These are phyloP conservation scores for Ochlodes sylvanus DNA, from an alignment of 2,888 invertebrate genomes.

Conservation along the genomic window DNA sequence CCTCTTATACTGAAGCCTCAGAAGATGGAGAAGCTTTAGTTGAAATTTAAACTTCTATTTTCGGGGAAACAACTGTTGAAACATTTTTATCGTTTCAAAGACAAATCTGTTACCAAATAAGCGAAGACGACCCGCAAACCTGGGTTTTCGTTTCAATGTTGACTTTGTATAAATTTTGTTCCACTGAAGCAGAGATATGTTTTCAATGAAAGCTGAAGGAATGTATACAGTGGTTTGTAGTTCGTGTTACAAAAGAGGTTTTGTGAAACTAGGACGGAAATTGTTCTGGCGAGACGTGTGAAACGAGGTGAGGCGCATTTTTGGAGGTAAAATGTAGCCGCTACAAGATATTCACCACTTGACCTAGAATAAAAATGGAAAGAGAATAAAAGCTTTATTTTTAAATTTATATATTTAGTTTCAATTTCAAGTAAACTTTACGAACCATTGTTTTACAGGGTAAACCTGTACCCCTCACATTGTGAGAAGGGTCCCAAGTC, in stretches of 20 bases:
- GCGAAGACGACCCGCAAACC: constrained; percentile 13
- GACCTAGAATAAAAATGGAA: constrained; percentile 13
- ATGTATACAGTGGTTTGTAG: constrained; percentile 25
- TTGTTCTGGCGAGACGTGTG: constrained; percentile 30
- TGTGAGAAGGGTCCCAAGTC: no score
- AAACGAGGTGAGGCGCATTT: constrained; percentile 31
- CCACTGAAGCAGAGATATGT: constrained; percentile 43
- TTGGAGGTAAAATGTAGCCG: constrained; percentile 13
- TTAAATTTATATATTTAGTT: not conserved
- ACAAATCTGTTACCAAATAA: constrained; percentile 2
- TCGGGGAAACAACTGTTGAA: not conserved
- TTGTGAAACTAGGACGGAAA: constrained; percentile 34
- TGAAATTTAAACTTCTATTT: not conserved
- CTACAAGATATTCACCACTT: constrained; percentile 20
- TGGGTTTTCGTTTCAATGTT: constrained; percentile 36
- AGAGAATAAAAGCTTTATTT: not conserved
- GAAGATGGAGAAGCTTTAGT: no score
- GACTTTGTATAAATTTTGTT: constrained; percentile 47
- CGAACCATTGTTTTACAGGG: not conserved
- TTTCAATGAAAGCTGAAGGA: constrained; percentile 44
- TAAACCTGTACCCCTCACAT: no score
- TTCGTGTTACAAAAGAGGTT: constrained; percentile 32
- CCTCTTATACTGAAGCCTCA: no score
- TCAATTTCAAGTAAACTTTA: not conserved
- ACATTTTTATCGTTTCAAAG: constrained; percentile 7